Base-by-base conservation (phyloP, 2,888 invertebrate species). In the Sarcophaga rosellei region DNA sequence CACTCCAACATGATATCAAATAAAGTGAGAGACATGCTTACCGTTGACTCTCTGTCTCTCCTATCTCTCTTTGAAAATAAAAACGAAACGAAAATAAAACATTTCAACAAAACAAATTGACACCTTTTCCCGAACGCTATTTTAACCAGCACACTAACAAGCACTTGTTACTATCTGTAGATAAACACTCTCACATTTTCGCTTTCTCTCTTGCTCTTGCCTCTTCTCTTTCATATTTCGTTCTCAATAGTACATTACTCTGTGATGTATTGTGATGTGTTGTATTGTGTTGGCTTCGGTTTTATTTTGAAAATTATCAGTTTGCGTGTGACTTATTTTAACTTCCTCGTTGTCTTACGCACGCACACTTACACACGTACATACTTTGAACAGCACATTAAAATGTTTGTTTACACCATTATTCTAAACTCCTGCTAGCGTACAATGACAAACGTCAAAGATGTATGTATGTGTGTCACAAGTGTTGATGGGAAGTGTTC, bases 61-160 rank as follows among this genome's bases (percentile, higher is more conserved):
- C 4, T 17, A 53, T 53, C 53, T 17, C 15, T 15, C 17, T 35
- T 2, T 35, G 35, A 35, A 35, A 2, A 0, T 2, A 35, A 35
- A 35, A 35, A 57, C 57, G 6, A 57, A 57, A 17, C 5, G n/a
- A 17, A n/a, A n/a, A n/a, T n/a, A n/a, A n/a, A 3, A 57, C n/a
- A 17, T n/a, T n/a, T 57, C 61, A 68, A 68, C 66, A 68, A 68
- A 44, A 68, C 44, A 68, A 68, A 68, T 68, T 68, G 66, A 68
- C 66, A 68, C 45, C 45, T 68, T 68, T 68, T 44, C 8, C 11
- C 17, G 44, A 61, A 17, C 61, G 20, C 44, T 44, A 12, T 45
- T 68, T 6, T 68, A 68, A 45, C 66, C 11, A 45, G 65, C 66
- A 68, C 35, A 35, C 35, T 35, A 35, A 35, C 44, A 65, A 15